phyloP scores from a whole-genome alignment of 2,797 vertebrate genomes.

The Dryobates pubescens region DNA sequence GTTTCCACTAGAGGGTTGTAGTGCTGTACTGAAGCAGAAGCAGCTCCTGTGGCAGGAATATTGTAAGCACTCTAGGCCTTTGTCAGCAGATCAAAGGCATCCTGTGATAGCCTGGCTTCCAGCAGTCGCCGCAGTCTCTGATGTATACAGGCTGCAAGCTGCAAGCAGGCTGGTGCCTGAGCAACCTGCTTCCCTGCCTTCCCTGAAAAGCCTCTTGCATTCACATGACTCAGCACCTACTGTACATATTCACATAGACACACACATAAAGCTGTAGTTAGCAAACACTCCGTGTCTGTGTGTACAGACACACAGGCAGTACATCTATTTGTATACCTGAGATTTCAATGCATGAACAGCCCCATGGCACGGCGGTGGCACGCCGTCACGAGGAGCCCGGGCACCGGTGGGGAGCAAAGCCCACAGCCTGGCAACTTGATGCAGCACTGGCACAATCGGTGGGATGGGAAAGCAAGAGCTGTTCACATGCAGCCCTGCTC shows the following conservation, averaged over 20 bases:
- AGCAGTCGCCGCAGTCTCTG: conserved; percentile 6
- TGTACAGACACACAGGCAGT: neutral
- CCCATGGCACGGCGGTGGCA: rapidly evolving
- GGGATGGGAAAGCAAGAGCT: rapidly evolving
- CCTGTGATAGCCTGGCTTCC: neutral
- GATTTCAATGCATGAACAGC: rapidly evolving
- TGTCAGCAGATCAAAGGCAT: conserved; percentile 57
- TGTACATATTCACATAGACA: rapidly evolving
- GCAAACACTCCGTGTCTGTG: neutral
- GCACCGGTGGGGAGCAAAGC: neutral
- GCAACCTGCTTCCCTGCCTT: neutral
- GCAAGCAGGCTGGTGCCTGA: neutral
- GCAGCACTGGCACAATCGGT: rapidly evolving
- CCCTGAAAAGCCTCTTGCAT: neutral
- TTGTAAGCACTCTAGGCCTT: neutral
- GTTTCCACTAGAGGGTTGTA: conserved; percentile 69
- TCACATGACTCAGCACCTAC: neutral
- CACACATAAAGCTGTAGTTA: neutral
- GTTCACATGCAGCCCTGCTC: rapidly evolving
- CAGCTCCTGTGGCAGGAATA: neutral
- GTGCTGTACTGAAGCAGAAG: neutral
- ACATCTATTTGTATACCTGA: neutral
- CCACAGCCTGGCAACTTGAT: rapidly evolving
- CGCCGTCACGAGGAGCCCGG: rapidly evolving
- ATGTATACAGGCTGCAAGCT: conserved; percentile 8